phyloP scores from a whole-genome alignment of 2,888 invertebrate genomes.

The Spisula subtruncata region DNA sequence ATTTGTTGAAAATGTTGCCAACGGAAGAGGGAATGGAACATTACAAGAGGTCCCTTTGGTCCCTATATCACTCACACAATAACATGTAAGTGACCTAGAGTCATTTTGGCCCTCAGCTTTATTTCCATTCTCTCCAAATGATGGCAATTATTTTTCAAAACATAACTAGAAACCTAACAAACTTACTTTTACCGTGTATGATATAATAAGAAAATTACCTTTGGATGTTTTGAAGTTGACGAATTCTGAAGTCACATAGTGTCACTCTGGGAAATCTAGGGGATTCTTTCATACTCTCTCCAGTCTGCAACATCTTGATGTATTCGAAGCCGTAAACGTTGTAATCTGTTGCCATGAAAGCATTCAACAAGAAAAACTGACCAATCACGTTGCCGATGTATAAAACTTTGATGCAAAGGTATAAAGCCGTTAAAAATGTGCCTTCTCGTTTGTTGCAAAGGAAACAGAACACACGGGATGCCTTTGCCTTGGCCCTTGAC shows the following conservation, averaged over 20 bases:
- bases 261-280: conserved; percentile 81
- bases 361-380: conserved; percentile 84
- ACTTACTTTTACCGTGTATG: too few relatives aligned
- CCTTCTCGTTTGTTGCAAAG: conserved; percentile 83
- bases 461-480: conserved; percentile 79
- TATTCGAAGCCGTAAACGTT: conserved; percentile 83
- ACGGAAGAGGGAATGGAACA: too few relatives aligned
- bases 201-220: conserved; percentile 44
- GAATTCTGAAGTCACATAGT: conserved; percentile 84
- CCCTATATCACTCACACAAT: too few relatives aligned
- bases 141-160: too few relatives aligned
- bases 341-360: conserved; percentile 84
- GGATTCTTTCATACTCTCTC: conserved; percentile 73
- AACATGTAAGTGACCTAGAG: too few relatives aligned
- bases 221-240: conserved; percentile 84
- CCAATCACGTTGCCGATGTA: conserved; percentile 81
- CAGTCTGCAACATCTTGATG: conserved; percentile 68
- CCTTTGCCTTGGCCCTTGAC: conserved; percentile 78
- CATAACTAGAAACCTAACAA: too few relatives aligned
- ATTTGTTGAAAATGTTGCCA: too few relatives aligned
- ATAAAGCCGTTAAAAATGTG: conserved; percentile 82
- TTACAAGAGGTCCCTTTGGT: too few relatives aligned
- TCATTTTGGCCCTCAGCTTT: too few relatives aligned
- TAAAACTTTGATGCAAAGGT: conserved; percentile 81
- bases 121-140: too few relatives aligned